These are phyloP conservation scores for Astur gentilis DNA, from an alignment of 2,113 vertebrate species.

Conservation along the genomic window DNA sequence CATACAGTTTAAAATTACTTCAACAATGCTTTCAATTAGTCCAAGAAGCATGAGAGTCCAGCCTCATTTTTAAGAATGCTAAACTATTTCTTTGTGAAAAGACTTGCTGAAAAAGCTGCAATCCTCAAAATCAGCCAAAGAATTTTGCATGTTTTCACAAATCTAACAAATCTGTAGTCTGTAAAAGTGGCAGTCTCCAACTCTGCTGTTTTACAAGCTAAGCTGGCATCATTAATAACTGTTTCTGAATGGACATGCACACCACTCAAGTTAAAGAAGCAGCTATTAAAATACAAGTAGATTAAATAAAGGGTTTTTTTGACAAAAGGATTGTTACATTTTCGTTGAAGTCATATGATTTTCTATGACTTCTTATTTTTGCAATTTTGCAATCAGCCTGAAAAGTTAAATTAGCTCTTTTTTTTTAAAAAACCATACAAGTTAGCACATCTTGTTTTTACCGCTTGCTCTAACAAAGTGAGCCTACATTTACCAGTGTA, in stretches of 20 bases:
- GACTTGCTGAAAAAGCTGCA: neutral
- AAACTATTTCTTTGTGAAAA: neutral
- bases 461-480: neutral
- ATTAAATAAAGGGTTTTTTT: neutral
- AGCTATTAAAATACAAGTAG: neutral
- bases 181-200: constrained; percentile 11
- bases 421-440: neutral
- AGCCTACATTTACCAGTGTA: neutral
- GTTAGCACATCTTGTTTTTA: neutral
- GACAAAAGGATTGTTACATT: neutral
- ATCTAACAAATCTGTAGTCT: constrained; percentile 13
- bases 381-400: neutral
- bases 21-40: neutral
- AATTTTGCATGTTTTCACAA: constrained; percentile 18
- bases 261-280: neutral
- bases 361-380: neutral
- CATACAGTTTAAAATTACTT: neutral
- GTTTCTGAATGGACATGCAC: neutral
- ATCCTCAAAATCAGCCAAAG: constrained; percentile 6
- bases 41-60: neutral
- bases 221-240: constrained; percentile 23
- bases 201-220: constrained; percentile 25
- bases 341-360: neutral
- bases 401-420: neutral
- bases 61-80: neutral